Evolutionary conservation across 1,140 invertebrate species (phyloP), one percentile per base, ranked within the genome.

Genomic region (Plutomurus gul): DNA sequence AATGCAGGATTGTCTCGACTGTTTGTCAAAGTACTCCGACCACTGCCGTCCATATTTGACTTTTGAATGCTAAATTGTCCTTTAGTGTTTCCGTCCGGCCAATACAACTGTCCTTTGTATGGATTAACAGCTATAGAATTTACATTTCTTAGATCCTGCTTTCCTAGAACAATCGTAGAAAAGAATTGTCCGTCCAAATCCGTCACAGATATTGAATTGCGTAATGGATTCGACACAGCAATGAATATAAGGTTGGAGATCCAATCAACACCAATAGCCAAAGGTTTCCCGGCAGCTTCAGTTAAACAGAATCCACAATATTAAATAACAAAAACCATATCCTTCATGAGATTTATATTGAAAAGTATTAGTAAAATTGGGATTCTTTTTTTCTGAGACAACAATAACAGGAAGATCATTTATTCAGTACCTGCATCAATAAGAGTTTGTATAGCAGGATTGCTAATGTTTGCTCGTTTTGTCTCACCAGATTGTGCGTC

Each of bases 221-320:
- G 46, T 10, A 76, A 10, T 4, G 77, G 74, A 20, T 76, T 83
- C 27, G 81, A 77, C 18, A 83, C 76, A 1, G 80, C 82, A 39
- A 83, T 81, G 47, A 83, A 83, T n/a, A 83, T 83, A 8, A 83
- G 51, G 20, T 83, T 87, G 13, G 92, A 93, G 49, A 93, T 89
- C 93, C 93, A 95, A 87, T 96, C 94, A 76, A 91, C 87, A 37
- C 89, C 89, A 85, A 92, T 89, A 1, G 91, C 92, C 33, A 87
- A 87, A 30, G 91, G 89, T 80, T 88, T 87, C 77, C 88, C 86
- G 39, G 92, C 87, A 43, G 91, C 88, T 89, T 73, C 33, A 84
- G n/a, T n/a, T n/a, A n/a, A n/a, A n/a, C n/a, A n/a, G n/a, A n/a
- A n/a, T n/a, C n/a, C n/a, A 49, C 40, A 33, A 27, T 20, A 30